Percentiles rank a stretch among this genome's conserved stretches.
These are phyloP conservation scores for Campylorhamphus procurvoides DNA, from an alignment of 2,113 vertebrate species.

Conservation along the genomic window DNA sequence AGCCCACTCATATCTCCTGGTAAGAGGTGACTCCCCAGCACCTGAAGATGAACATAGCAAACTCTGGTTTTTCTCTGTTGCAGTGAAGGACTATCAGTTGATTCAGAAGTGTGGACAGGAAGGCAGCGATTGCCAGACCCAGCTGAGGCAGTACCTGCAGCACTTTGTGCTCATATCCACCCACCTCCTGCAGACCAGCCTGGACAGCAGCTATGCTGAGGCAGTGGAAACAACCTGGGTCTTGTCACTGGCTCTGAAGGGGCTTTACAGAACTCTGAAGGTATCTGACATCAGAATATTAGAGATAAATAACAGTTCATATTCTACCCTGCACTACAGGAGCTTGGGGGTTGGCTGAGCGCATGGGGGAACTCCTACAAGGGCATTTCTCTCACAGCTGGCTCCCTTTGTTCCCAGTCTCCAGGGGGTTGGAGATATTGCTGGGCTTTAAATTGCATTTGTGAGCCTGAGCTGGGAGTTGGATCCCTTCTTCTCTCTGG, in stretches of 20 bases:
- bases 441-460: not conserved
- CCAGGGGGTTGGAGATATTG: not conserved
- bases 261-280: constrained; percentile 93
- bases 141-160: constrained; percentile 85
- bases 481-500: not conserved
- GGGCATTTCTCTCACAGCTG: not conserved
- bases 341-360: not conserved
- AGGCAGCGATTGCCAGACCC: constrained; percentile 56
- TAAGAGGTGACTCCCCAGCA: not conserved
- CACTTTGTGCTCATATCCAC: constrained; percentile 90
- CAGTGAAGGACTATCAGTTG: constrained; percentile 96
- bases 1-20: not conserved
- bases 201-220: constrained; percentile 84
- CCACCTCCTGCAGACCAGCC: constrained; percentile 85
- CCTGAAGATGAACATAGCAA: not conserved
- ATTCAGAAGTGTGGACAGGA: constrained; percentile 83
- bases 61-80: not conserved
- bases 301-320: not conserved
- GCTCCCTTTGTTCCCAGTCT: not conserved
- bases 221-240: constrained; percentile 97
- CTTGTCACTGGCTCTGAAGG: constrained; percentile 91
- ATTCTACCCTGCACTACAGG: accelerated
- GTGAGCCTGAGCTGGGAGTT: not conserved
- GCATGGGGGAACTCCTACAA: not conserved
- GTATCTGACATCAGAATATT: constrained; percentile 48